A percentile compares a stretch with the other conserved stretches of the same genome.
Evolutionary conservation across 2,113 vertebrate species (phyloP).

Genomic region (Hydrochoerus hydrochaeris): DNA sequence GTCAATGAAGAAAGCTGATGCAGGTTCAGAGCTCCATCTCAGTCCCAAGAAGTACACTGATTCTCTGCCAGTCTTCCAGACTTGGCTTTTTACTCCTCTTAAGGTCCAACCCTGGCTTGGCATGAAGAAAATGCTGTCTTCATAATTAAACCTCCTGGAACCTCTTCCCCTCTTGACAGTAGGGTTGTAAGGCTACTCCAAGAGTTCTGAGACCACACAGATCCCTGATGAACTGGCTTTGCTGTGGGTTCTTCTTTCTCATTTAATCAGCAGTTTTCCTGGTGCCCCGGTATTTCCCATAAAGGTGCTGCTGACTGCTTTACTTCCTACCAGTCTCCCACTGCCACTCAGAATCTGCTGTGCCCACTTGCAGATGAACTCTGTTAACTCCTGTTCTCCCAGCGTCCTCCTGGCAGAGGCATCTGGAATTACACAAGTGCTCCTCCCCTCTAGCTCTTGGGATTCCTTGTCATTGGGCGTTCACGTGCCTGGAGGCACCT

Average conservation of each 20-base stretch:
- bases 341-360: conserved; percentile 3
- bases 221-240: conserved; percentile 36
- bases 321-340: conserved; percentile 57
- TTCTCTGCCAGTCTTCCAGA: background rate
- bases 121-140: conserved; percentile 20
- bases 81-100: background rate
- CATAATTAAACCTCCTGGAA: background rate
- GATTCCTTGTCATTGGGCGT: background rate
- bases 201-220: background rate
- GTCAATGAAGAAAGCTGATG: background rate
- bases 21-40: background rate
- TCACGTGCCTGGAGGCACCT: background rate
- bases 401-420: background rate
- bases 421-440: conserved; percentile 49
- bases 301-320: conserved; percentile 53
- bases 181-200: background rate
- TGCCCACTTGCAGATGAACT: conserved; percentile 69
- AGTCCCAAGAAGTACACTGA: background rate
- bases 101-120: background rate
- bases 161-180: background rate
- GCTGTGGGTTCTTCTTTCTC: conserved; percentile 60
- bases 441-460: conserved; percentile 6
- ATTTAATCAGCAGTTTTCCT: conserved; percentile 60
- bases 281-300: conserved; percentile 66
- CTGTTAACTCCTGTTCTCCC: conserved; percentile 46